phyloP scores from a whole-genome alignment of 1,140 invertebrate species.

The Drosophila sechellia region DNA sequence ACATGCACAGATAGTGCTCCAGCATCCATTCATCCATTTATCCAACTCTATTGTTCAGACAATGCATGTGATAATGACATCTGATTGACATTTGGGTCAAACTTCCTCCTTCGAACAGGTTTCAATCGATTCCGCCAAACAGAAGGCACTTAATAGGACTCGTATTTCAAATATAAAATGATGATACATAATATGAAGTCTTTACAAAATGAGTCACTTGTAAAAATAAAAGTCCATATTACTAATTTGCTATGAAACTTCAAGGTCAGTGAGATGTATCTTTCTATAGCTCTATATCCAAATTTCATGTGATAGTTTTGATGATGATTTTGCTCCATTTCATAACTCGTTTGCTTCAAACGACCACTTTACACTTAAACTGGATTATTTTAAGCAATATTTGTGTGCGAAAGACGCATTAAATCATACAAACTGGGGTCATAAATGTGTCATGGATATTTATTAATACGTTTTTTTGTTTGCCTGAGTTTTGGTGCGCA shows the following conservation, averaged over 20 bases:
- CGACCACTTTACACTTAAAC: background rate
- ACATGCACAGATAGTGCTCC: conserved; percentile 19
- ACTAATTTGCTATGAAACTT: too few species aligned
- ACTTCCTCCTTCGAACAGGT: conserved; percentile 44
- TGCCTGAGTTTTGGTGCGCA: background rate
- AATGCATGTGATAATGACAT: conserved; percentile 55
- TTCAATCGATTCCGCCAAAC: conserved; percentile 2
- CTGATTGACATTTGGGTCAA: conserved; percentile 71
- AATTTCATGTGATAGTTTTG: too few species aligned
- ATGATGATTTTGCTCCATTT: background rate
- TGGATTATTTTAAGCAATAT: background rate
- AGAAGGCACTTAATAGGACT: conserved; percentile 2
- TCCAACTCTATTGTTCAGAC: conserved; percentile 55
- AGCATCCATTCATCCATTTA: conserved; percentile 16
- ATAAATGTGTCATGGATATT: background rate
- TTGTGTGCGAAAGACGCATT: background rate
- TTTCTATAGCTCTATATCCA: too few species aligned
- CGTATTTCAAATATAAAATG: background rate
- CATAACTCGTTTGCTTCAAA: background rate
- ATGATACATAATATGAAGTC: too few species aligned
- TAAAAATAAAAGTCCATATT: too few species aligned
- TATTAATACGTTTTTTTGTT: background rate
- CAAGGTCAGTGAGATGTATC: too few species aligned
- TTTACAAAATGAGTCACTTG: too few species aligned
- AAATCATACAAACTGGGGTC: background rate